Evolutionary conservation across 2,797 vertebrate genomes (phyloP).

Genomic region (Acrocephalus scirpaceus): DNA sequence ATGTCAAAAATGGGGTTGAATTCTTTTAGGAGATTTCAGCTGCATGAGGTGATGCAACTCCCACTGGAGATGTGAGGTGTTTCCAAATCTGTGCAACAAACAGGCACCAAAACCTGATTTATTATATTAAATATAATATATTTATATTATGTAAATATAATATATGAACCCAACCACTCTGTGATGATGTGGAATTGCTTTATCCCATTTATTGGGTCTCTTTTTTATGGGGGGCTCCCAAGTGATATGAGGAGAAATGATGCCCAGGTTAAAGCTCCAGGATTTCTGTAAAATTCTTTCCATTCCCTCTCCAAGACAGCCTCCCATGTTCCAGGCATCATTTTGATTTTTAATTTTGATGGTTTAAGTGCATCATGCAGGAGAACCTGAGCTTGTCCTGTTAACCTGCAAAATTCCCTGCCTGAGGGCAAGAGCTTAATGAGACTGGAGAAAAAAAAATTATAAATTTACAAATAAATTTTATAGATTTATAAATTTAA

Average conservation of each 20-base stretch:
- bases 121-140: no score
- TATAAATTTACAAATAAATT: no score
- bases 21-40: background rate
- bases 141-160: no score
- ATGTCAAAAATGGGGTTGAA: background rate
- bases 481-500: background rate
- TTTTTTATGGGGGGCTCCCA: background rate
- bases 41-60: fast-evolving
- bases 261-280: background rate
- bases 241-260: fast-evolving
- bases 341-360: background rate
- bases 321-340: background rate
- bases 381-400: background rate
- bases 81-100: background rate
- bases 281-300: background rate
- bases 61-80: background rate
- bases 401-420: background rate
- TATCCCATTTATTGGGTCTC: background rate
- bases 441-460: background rate
- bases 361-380: background rate
- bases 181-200: background rate
- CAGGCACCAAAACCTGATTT: background rate
- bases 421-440: background rate
- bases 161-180: no score
- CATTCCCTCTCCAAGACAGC: background rate